Evolutionary conservation across 2,888 invertebrate genomes (phyloP).

Genomic region (Hydrotaea cyrtoneurina): DNA sequence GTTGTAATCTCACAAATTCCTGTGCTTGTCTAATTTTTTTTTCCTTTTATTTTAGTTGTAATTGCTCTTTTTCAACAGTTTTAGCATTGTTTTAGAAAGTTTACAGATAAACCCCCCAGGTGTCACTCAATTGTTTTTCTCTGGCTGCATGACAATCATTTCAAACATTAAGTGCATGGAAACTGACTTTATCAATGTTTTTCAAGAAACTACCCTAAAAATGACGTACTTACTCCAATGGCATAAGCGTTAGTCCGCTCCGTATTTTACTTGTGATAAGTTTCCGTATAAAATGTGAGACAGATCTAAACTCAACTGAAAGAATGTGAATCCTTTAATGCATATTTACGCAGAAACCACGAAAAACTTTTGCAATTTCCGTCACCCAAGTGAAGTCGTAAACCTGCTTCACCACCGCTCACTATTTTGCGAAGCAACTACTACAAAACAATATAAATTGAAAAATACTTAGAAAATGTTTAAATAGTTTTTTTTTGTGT

Average conservation of each 20-base stretch:
- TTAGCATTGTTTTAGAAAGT: not conserved
- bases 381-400: conserved; percentile 42
- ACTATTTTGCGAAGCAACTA: conserved; percentile 39
- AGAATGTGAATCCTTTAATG: conserved; percentile 35
- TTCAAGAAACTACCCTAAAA: not conserved
- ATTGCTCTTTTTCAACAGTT: not conserved
- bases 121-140: conserved; percentile 1
- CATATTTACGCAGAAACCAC: conserved; percentile 51
- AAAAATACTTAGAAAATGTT: conserved; percentile 42
- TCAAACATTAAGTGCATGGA: conserved; percentile 13
- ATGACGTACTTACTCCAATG: conserved; percentile 7
- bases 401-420: conserved; percentile 2
- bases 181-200: conserved; percentile 35
- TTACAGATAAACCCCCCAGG: conserved; percentile 13
- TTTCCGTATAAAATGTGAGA: conserved; percentile 23
- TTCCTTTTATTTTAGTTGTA: not conserved
- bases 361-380: conserved; percentile 57
- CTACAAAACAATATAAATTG: conserved; percentile 45
- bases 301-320: conserved; percentile 24
- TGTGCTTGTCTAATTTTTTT: no score
- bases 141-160: not conserved
- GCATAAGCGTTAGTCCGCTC: not conserved
- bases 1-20: no score
- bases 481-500: conserved; percentile 24
- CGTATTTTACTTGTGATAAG: conserved; percentile 7